Evolutionary conservation across 2,888 invertebrate genomes (phyloP), one percentile per base, ranked within the genome.

Genomic region (Meloe dianella): DNA sequence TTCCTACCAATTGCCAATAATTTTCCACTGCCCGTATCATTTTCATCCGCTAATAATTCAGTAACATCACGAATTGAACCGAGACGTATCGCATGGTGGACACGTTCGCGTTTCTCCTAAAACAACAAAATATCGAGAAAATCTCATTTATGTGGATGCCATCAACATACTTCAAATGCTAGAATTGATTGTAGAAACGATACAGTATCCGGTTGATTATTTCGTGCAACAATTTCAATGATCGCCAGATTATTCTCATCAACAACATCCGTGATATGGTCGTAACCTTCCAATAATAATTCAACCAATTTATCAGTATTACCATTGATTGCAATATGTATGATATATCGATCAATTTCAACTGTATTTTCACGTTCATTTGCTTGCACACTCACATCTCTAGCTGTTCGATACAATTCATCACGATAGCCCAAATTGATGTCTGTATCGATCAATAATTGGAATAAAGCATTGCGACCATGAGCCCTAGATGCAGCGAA

Each of bases 401-500:
- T 85, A 0, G 94, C 93, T 0, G 96, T 95, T 54, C 94, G 87
- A 81, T 95, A 95, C n/a, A 93, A 83, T 76, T 93, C 93, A 82
- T 96, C 95, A 61, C 95, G 87, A 79, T 90, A 93, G 0, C 91
- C 93, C 60, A 95, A 86, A 81, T 92, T 94, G 27, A 92, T 89
- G 73, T 92, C 90, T 0, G 92, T 90, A 79, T 95, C 95, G 78
- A 91, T 89, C 6, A 96, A 87, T 22, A 96, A 85, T 76, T 94
- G 92, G 78, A 92, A 90, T 41, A 96, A 85, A 0, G 92, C 92
- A 71, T 93, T 92, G 60, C 92, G 88, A 0, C 93, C 90, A 79
- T 95, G 95, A 0, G 92, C 88, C 58, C 94, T 88, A 0, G 93
- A 92, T 0, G 94, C 92, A 0, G 95, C 95, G 83, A 94, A 95